Percentiles rank a stretch among this genome's conserved stretches.
These are phyloP conservation scores for Caenorhabditis auriculariae DNA, from an alignment of 2,888 invertebrate genomes.

Conservation along the genomic window DNA sequence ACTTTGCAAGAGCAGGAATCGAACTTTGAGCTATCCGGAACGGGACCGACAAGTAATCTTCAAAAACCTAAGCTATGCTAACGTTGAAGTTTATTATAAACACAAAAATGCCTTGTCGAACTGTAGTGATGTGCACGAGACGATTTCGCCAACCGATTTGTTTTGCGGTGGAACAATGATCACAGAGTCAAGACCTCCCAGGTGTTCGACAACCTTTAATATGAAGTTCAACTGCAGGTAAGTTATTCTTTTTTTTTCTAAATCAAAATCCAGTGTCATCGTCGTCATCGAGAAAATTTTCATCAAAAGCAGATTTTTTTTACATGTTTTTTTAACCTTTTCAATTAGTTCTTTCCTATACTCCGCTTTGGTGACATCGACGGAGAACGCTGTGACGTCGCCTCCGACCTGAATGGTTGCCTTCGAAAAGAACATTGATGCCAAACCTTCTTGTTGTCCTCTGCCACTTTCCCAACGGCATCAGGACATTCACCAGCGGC, in stretches of 20 bases:
- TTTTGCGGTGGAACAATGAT: constrained; percentile 44
- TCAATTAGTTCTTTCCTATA: constrained; percentile 31
- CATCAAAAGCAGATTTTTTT: no score
- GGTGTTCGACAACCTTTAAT: constrained; percentile 16
- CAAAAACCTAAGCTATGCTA: constrained; percentile 28
- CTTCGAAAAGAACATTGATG: not conserved
- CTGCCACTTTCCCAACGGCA: constrained; percentile 26
- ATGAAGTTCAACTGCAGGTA: not conserved
- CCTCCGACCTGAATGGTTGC: constrained; percentile 24
- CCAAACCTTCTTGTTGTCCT: constrained; percentile 34
- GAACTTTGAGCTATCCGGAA: constrained; percentile 42
- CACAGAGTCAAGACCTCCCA: constrained; percentile 30
- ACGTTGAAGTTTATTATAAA: constrained; percentile 3
- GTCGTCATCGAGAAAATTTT: no score
- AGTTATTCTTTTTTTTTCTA: no score
- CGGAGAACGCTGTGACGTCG: constrained; percentile 30
- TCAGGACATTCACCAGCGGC: constrained; percentile 34
- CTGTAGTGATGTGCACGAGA: constrained; percentile 24
- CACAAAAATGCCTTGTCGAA: constrained; percentile 15
- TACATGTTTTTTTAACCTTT: no score
- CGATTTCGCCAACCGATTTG: constrained; percentile 42
- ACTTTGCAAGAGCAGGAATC: constrained; percentile 39
- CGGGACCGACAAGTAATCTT: constrained; percentile 42
- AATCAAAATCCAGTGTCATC: no score
- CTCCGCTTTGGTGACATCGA: constrained; percentile 16